Evolutionary conservation across 2,797 vertebrate genomes (phyloP).

Genomic region (Eleutherodactylus coqui): DNA sequence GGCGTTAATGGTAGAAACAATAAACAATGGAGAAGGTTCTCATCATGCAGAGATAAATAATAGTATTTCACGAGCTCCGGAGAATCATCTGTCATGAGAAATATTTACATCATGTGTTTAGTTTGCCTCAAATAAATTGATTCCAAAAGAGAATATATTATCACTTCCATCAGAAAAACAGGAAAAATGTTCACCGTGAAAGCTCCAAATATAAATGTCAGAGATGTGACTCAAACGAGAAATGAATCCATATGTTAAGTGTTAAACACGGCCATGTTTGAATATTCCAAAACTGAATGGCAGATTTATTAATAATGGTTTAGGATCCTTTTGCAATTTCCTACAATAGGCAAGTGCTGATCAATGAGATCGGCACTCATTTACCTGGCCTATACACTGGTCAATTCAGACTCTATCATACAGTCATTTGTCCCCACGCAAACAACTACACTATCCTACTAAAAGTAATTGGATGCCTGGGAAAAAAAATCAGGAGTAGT

Average conservation of each 20-base stretch:
- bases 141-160: conserved; percentile 26
- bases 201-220: background rate
- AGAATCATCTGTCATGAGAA: conserved; percentile 3
- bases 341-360: too few species aligned
- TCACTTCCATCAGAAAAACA: background rate
- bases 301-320: too few species aligned
- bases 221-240: background rate
- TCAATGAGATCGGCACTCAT: too few species aligned
- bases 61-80: background rate
- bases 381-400: too few species aligned
- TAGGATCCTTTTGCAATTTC: too few species aligned
- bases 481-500: too few species aligned
- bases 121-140: background rate
- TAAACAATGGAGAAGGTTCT: conserved; percentile 3
- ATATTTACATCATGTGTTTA: conserved; percentile 25
- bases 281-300: background rate
- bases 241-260: background rate
- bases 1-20: conserved; percentile 23
- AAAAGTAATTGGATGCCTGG: too few species aligned
- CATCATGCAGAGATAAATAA: conserved; percentile 17
- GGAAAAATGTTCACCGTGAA: background rate
- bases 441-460: too few species aligned
- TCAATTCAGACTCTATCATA: too few species aligned
- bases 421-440: too few species aligned
- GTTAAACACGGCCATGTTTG: background rate